These are phyloP conservation scores for Neolamprologus ventralis DNA, from an alignment of 2,113 vertebrate species.

Conservation along the genomic window DNA sequence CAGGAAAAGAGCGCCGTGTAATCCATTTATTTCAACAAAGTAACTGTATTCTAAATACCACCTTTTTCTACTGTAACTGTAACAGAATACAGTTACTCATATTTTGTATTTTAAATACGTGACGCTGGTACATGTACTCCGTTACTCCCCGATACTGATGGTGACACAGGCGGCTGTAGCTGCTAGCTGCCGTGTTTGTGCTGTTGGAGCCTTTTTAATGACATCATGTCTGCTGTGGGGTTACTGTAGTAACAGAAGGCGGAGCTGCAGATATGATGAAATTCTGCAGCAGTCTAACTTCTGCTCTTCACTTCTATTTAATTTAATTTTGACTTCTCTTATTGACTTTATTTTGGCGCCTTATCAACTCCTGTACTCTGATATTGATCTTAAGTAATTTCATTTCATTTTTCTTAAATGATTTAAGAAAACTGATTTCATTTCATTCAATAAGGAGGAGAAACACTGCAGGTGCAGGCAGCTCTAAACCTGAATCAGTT, in stretches of 20 bases:
- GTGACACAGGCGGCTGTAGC: background rate
- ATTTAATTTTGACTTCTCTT: background rate
- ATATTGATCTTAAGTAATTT: background rate
- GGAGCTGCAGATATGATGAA: background rate
- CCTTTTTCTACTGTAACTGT: rapidly evolving
- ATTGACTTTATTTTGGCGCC: background rate
- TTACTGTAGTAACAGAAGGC: background rate
- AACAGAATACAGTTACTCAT: background rate
- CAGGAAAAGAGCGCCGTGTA: rapidly evolving
- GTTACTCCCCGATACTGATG: rapidly evolving
- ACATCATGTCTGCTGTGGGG: background rate
- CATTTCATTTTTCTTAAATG: background rate
- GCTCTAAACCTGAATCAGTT: background rate
- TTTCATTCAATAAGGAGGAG: background rate
- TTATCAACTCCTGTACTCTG: background rate
- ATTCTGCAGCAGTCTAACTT: background rate
- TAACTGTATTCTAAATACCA: background rate
- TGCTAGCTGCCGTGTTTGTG: background rate
- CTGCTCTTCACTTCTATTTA: background rate
- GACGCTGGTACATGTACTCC: background rate
- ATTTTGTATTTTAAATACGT: background rate
- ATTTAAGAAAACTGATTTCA: background rate
- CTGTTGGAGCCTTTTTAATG: background rate
- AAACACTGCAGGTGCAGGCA: background rate
- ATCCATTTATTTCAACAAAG: background rate